Conservation (phyloP, 2,888 invertebrate genomes). For the Pyrgus malvae region DNA sequence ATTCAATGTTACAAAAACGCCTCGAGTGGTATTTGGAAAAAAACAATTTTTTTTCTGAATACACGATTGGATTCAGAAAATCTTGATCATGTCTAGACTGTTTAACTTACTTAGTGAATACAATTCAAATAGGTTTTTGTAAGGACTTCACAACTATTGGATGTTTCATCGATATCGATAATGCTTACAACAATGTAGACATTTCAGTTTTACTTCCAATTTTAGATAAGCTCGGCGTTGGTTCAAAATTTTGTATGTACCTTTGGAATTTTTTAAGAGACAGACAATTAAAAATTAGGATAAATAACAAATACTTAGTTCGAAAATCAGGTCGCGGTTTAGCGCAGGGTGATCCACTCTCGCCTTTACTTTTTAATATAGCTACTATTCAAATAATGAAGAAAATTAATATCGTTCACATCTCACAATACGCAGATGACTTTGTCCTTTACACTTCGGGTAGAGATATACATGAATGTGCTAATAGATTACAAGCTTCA, state of each 20-base stretch:
- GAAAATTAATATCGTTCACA: too few relatives aligned
- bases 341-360: constrained; percentile 42
- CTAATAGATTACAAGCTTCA: too few relatives aligned
- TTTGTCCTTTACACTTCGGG: too few relatives aligned
- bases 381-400: too few relatives aligned
- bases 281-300: constrained; percentile 32
- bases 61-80: constrained; percentile 29
- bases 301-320: too few relatives aligned
- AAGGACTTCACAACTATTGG: too few relatives aligned
- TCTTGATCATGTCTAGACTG: constrained; percentile 28
- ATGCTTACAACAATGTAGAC: too few relatives aligned
- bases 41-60: constrained; percentile 12
- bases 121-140: constrained; percentile 34
- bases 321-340: constrained; percentile 33
- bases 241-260: constrained; percentile 33
- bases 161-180: too few relatives aligned
- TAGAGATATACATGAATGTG: too few relatives aligned
- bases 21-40: constrained; percentile 34
- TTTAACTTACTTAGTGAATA: constrained; percentile 14
- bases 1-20: constrained; percentile 29
- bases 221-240: constrained; percentile 32
- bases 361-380: too few relatives aligned
- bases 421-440: too few relatives aligned
- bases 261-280: constrained; percentile 33
- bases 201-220: constrained; percentile 32